Conservation (phyloP, 2,113 vertebrate species). For the Hippocampus zosterae region DNA sequence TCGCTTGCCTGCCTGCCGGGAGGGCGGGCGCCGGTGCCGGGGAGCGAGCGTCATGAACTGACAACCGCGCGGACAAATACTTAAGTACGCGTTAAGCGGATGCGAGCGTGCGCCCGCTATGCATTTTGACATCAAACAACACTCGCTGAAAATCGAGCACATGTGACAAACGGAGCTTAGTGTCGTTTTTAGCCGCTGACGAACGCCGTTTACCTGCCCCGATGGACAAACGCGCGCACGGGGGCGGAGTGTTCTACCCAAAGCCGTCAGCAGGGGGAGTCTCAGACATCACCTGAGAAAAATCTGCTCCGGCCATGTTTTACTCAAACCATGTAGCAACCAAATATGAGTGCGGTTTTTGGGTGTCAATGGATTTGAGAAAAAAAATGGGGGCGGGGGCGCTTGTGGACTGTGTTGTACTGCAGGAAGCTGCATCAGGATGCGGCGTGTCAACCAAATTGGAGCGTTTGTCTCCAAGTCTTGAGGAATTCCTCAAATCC, state of each 20-base stretch:
- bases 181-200: slow-evolving; percentile 49
- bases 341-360: neutral
- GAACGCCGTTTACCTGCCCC: slow-evolving; percentile 27
- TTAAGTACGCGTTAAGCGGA: slow-evolving; percentile 32
- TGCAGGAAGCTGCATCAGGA: too few species aligned
- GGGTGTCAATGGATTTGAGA: too few species aligned
- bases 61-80: slow-evolving; percentile 32
- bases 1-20: slow-evolving; percentile 56
- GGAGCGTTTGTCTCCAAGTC: neutral
- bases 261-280: neutral
- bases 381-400: too few species aligned
- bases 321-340: neutral
- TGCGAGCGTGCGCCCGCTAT: slow-evolving; percentile 24
- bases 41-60: slow-evolving; percentile 38
- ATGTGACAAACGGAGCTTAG: slow-evolving; percentile 41
- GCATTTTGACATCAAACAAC: slow-evolving; percentile 38
- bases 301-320: neutral
- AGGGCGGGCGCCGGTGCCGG: slow-evolving; percentile 41
- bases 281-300: neutral
- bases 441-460: neutral
- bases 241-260: neutral
- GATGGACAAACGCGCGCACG: neutral
- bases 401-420: too few species aligned
- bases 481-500: neutral
- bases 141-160: slow-evolving; percentile 18